Evolutionary conservation across 2,888 invertebrate species (phyloP).

Genomic region (Drosophila prolongata): DNA sequence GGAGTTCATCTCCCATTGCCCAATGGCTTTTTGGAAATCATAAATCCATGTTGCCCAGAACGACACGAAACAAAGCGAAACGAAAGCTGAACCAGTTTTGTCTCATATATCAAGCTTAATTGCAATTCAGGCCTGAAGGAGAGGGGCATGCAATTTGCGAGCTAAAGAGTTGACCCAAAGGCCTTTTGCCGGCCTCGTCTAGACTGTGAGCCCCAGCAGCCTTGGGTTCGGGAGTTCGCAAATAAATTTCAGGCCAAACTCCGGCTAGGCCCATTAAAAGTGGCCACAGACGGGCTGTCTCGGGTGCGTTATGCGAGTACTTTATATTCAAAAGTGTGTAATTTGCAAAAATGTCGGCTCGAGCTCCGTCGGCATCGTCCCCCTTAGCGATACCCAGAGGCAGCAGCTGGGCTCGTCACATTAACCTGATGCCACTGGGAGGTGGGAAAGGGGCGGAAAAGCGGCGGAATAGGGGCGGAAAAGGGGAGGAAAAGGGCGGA

Average conservation of each 20-base stretch:
- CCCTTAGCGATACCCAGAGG: conserved; percentile 25
- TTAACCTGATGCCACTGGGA: conserved; percentile 61
- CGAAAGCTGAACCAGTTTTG: conserved; percentile 37
- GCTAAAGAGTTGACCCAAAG: conserved; percentile 41
- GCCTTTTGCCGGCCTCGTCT: conserved; percentile 12
- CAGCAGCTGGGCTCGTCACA: conserved; percentile 75
- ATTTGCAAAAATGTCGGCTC: conserved; percentile 67
- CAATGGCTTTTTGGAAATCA: conserved; percentile 28
- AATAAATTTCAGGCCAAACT: conserved; percentile 28
- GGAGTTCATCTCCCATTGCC: conserved; percentile 2
- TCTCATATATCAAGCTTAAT: conserved; percentile 47
- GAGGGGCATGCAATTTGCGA: conserved; percentile 28
- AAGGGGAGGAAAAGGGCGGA: neutral
- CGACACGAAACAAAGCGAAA: conserved; percentile 13
- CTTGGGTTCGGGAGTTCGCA: conserved; percentile 4
- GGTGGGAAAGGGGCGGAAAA: conserved; percentile 2
- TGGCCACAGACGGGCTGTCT: conserved; percentile 44
- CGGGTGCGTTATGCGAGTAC: conserved; percentile 63
- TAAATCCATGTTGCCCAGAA: conserved; percentile 36
- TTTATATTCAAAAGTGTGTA: conserved; percentile 81
- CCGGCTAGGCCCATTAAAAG: conserved; percentile 42
- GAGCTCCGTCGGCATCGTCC: conserved; percentile 3
- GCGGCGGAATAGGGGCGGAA: neutral
- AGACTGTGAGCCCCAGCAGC: conserved; percentile 9
- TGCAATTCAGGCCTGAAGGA: conserved; percentile 29